Base-by-base conservation (phyloP, 2,797 vertebrate genomes). In the Danio albolineatus region DNA sequence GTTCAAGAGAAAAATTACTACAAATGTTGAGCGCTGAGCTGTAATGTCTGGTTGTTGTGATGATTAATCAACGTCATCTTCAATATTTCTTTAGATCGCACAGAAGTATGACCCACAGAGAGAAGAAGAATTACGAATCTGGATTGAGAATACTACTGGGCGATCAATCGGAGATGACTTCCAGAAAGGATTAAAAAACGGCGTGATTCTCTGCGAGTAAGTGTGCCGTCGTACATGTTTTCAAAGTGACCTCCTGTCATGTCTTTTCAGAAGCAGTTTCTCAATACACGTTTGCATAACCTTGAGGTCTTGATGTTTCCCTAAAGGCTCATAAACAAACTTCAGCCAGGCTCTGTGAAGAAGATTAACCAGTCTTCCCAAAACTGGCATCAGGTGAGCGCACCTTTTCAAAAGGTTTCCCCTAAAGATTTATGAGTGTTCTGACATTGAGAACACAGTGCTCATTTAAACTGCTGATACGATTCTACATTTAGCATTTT, bases 321-420 rank as follows among this genome's bases (percentile, higher is more conserved):
- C 51, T 62, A 38, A 85, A 98, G 97, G 49, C 95, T 98, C 36
- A 95, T 98, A 87, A 98, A 98, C 88, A 95, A 91, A 81, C 91
- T 99, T 6, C 90, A 94, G 56, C 95, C 96, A 0, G 93, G 93
- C 57, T 95, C 96, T 0, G 92, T 99, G 85, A 94, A 87, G 85
- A 98, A 96, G 89, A 90, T 97, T 91, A 97, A 96, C 90, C 87
- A 88, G 36, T 97, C 97, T 0, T 64, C 93, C 0, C 93, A 95
- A 88, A 97, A 98, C 89, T 98, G 97, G 97, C 96, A 97, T 86
- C 96, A 99, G 95, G 97, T 99, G 82, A 84, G 91, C 48, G 48
- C 14, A 60, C 28, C 10, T 48, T 53, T 77, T 12, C 6, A 61
- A 74, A 65, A n/a, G 73, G 48, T 62, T 43, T 44, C 12, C 53